Conservation (phyloP, 2,113 vertebrate species). For the Taurulus bubalis region DNA sequence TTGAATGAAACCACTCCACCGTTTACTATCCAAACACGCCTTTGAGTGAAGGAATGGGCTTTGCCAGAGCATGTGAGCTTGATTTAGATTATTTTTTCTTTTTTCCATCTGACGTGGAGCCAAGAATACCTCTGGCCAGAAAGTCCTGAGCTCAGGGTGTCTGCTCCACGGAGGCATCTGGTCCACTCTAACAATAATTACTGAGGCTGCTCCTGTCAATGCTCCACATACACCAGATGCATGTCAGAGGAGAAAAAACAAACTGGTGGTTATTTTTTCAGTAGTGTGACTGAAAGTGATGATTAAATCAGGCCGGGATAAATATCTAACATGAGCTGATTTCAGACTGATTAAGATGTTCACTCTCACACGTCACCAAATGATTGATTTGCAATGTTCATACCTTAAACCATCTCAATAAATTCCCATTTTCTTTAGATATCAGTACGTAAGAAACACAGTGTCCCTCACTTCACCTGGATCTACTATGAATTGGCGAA, state of each 20-base stretch:
- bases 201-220: background rate
- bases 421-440: background rate
- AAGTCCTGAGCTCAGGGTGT: constrained; percentile 1
- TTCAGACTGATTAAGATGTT: background rate
- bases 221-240: background rate
- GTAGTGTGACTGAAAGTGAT: background rate
- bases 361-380: background rate
- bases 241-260: background rate
- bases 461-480: background rate
- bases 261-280: background rate
- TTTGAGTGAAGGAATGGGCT: background rate
- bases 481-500: constrained; percentile 1
- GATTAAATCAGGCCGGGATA: background rate
- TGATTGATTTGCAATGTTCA: background rate
- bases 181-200: constrained; percentile 12
- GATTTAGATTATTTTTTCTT: background rate
- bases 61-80: background rate
- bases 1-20: background rate
- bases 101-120: constrained; percentile 17
- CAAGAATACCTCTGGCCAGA: constrained; percentile 23
- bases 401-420: background rate
- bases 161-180: constrained; percentile 37
- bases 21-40: background rate
- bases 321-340: too few relatives aligned
- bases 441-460: background rate